Percentiles rank a stretch among this genome's conserved stretches.
phyloP scores from a whole-genome alignment of 2,888 invertebrate genomes.

The Drosophila seclusa region DNA sequence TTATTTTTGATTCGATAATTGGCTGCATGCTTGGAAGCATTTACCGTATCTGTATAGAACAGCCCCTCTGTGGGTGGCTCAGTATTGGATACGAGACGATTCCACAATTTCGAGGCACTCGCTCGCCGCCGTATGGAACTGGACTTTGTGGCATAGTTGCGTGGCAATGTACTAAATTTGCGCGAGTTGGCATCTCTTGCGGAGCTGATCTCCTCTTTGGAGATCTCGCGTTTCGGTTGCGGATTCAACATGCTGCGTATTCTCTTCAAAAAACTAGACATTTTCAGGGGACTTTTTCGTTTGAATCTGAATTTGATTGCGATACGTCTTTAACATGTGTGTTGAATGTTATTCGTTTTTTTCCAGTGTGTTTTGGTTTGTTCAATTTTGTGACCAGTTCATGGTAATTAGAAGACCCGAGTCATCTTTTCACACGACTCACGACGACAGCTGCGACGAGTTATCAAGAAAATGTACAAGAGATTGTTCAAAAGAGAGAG shows the following conservation, averaged over 20 bases:
- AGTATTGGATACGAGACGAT: slow-evolving; percentile 45
- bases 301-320: slow-evolving; percentile 32
- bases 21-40: slow-evolving; percentile 40
- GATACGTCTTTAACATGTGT: slow-evolving; percentile 25
- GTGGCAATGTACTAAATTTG: slow-evolving; percentile 50
- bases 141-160: slow-evolving; percentile 17
- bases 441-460: slow-evolving; percentile 39
- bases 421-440: slow-evolving; percentile 64
- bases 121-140: slow-evolving; percentile 38
- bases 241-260: slow-evolving; percentile 68
- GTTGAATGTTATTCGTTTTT: slow-evolving; percentile 6
- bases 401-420: slow-evolving; percentile 66
- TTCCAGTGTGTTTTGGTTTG: neutral
- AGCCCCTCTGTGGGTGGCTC: slow-evolving; percentile 36
- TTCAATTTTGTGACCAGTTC: slow-evolving; percentile 59
- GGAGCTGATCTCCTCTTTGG: slow-evolving; percentile 25
- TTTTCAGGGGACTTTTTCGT: slow-evolving; percentile 38
- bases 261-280: slow-evolving; percentile 67
- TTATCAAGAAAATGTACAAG: slow-evolving; percentile 62
- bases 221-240: slow-evolving; percentile 33
- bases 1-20: neutral
- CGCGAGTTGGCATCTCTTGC: neutral
- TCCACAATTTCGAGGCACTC: slow-evolving; percentile 51
- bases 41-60: slow-evolving; percentile 62
- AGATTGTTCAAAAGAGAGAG: slow-evolving; percentile 15